A percentile compares a stretch with the other conserved stretches of the same genome.
Evolutionary conservation across 2,797 vertebrate genomes (phyloP).

Genomic region (Cryptoprocta ferox): DNA sequence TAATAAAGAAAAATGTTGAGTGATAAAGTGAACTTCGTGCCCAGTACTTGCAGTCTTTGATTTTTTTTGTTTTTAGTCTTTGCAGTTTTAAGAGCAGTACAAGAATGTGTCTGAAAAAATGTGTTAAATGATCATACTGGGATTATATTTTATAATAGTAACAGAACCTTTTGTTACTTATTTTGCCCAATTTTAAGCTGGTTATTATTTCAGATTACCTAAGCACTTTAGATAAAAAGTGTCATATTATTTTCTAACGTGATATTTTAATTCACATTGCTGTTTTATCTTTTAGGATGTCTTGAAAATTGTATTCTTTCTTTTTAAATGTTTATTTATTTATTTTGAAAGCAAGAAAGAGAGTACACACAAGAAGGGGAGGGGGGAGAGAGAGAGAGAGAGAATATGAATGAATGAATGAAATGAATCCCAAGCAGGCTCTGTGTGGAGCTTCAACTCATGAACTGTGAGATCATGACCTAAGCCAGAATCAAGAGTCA

Average conservation of each 20-base stretch:
- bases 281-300: constrained; percentile 49
- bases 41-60: neutral
- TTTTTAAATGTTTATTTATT: too few relatives aligned
- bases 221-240: constrained; percentile 62
- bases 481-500: too few relatives aligned
- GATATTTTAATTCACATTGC: constrained; percentile 66
- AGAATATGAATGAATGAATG: too few relatives aligned
- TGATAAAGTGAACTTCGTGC: constrained; percentile 36
- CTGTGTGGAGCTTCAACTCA: too few relatives aligned
- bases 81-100: constrained; percentile 53
- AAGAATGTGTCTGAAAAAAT: constrained; percentile 35
- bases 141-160: constrained; percentile 66
- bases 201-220: constrained; percentile 60
- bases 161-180: constrained; percentile 61
- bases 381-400: too few relatives aligned
- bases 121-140: neutral
- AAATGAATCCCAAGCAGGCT: too few relatives aligned
- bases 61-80: neutral
- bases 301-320: too few relatives aligned
- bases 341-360: too few relatives aligned
- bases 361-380: too few relatives aligned
- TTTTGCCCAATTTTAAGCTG: constrained; percentile 48
- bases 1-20: constrained; percentile 31
- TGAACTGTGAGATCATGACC: too few relatives aligned
- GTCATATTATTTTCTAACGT: constrained; percentile 60